Percentiles rank a stretch among this genome's conserved stretches.
Evolutionary conservation across 2,888 invertebrate species (phyloP).

Genomic region (Himalopsyche japonica): DNA sequence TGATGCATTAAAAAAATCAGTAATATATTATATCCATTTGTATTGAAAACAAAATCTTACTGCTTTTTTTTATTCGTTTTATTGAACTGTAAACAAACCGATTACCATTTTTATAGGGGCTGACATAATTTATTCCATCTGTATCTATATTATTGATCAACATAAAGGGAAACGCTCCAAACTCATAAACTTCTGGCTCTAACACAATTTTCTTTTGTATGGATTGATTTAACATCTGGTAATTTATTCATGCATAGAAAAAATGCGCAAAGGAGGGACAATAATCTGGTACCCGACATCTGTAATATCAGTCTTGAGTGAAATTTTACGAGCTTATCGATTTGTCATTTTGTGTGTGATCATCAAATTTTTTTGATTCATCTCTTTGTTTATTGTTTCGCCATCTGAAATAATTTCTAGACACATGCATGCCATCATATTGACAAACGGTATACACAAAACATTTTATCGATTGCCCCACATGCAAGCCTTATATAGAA

Average conservation of each 20-base stretch:
- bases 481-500: slow-evolving; percentile 36
- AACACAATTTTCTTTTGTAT: not conserved
- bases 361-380: not conserved
- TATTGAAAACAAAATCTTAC: not conserved
- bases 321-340: not conserved
- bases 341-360: not conserved
- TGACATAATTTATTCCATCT: not conserved
- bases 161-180: not conserved
- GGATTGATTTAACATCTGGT: not conserved
- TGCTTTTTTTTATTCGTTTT: not conserved
- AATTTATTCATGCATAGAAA: not conserved
- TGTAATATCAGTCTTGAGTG: not conserved
- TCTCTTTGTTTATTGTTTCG: not conserved
- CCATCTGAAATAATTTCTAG: not conserved
- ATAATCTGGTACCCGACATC: slow-evolving; percentile 11
- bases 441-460: slow-evolving; percentile 24
- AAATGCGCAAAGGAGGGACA: not conserved
- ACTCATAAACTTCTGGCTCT: not conserved
- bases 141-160: not conserved
- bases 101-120: not conserved
- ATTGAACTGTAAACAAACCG: not conserved
- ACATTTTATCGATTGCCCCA: slow-evolving; percentile 23
- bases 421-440: slow-evolving; percentile 18
- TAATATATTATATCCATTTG: no score
- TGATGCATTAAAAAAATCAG: no score